Percentiles rank a stretch among this genome's conserved stretches.
Evolutionary conservation across 1,140 invertebrate species (phyloP).

Genomic region (Drosophila kanapiae): DNA sequence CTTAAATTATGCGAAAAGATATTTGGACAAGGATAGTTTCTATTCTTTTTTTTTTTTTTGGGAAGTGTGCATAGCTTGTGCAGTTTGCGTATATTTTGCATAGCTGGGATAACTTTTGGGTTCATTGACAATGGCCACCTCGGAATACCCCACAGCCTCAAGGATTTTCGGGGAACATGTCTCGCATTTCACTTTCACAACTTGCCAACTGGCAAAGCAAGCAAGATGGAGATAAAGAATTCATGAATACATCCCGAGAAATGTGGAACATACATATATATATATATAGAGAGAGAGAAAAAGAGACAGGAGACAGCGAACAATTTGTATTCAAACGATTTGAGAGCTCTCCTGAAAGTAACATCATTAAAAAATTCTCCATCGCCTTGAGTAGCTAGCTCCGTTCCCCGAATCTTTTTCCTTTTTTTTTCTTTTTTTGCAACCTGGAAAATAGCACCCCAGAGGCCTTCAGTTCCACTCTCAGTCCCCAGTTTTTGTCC

Average conservation of each 20-base stretch:
- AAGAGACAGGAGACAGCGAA: constrained; percentile 15
- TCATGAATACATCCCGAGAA: constrained; percentile 57
- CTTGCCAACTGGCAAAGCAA: constrained; percentile 61
- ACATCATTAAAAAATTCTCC: constrained; percentile 56
- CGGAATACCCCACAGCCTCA: constrained; percentile 25
- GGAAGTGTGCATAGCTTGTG: constrained; percentile 18
- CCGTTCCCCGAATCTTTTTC: constrained; percentile 5
- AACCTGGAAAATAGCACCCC: constrained; percentile 29
- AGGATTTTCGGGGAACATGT: constrained; percentile 45
- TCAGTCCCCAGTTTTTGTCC: constrained; percentile 6
- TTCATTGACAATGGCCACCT: constrained; percentile 48
- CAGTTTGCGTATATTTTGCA: constrained; percentile 35
- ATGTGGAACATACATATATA: constrained; percentile 1
- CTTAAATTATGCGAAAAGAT: too few relatives aligned
- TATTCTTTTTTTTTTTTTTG: background rate
- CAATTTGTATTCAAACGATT: constrained; percentile 73
- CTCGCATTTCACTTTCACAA: constrained; percentile 76
- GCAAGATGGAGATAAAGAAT: constrained; percentile 70
- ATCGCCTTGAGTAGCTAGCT: constrained; percentile 42
- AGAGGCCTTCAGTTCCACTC: constrained; percentile 20
- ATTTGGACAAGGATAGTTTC: too few relatives aligned
- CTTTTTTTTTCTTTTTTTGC: background rate
- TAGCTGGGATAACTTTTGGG: constrained; percentile 45
- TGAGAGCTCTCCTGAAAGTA: constrained; percentile 53
- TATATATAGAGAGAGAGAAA: background rate